Base-by-base conservation (phyloP, 1,140 invertebrate genomes). In the Limonius californicus region DNA sequence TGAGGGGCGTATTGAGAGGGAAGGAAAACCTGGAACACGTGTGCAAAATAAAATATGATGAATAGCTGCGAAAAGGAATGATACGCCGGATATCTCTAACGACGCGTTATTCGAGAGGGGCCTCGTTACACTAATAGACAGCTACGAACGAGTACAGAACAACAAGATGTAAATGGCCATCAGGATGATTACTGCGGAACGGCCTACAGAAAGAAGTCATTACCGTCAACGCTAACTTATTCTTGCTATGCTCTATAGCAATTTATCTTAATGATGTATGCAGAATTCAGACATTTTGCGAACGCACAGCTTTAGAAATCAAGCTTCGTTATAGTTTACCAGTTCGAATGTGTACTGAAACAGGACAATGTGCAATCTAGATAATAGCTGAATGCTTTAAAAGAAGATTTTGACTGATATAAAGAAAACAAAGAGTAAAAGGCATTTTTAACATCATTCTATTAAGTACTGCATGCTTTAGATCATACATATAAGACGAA, bases 91-190 rank as follows among this genome's bases (percentile, higher is more conserved):
- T 39, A 42, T 53, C 45, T 30, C 58, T 61, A 61, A 64, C 54
- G 42, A 61, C 27, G 35, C 57, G 54, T 43, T 32, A 62, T 47
- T 58, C 39, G 18, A 39, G n/a, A 39, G n/a, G 35, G 35, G 39
- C 11, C 59, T 65, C 55, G 56, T 65, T 65, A 65, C 54, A 57
- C 23, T 59, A 61, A 61, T 61, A 62, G 45, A 30, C 8, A 14
- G 35, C 8, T 39, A 12, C 8, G 35, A 39, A 39, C 35, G 35
- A 39, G n/a, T 39, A 14, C 35, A 39, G 35, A 39, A 39, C 35
- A 39, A 39, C 35, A 53, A 59, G 57, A 62, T 62, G 59, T 56
- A 65, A 61, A 65, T 61, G 39, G 63, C 59, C 55, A 58, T 54
- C 19, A 20, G 53, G 54, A 59, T 59, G 45, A 59, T 56, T 62